A percentile compares a stretch with the other conserved stretches of the same genome.
phyloP scores from a whole-genome alignment of 2,888 invertebrate genomes.

The Tridacna gigas region DNA sequence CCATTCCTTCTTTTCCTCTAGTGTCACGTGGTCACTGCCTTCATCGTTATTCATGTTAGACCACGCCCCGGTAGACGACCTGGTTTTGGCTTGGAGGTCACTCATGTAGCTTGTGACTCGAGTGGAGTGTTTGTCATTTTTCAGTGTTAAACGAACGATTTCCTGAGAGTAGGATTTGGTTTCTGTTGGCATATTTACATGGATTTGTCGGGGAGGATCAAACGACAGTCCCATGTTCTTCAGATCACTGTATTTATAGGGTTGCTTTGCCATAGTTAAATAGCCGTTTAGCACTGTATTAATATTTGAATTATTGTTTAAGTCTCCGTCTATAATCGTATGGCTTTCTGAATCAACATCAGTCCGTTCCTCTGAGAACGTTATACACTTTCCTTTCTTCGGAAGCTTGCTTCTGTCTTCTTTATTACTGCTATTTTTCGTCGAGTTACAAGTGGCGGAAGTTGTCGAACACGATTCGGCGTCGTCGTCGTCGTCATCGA shows the following conservation, averaged over 20 bases:
- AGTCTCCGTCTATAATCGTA: conserved; percentile 2
- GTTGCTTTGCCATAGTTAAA: conserved; percentile 11
- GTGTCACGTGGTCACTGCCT: neutral
- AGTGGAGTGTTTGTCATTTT: conserved; percentile 73
- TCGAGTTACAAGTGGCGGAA: conserved; percentile 63
- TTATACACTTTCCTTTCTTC: conserved; percentile 54
- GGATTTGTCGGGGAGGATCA: conserved; percentile 50
- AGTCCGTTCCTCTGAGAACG: conserved; percentile 40
- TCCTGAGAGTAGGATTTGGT: conserved; percentile 61
- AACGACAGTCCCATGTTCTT: neutral
- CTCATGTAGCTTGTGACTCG: conserved; percentile 76
- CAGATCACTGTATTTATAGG: conserved; percentile 15
- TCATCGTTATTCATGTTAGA: neutral
- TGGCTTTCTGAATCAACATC: conserved; percentile 27
- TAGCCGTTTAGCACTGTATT: conserved; percentile 4
- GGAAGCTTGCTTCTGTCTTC: conserved; percentile 44
- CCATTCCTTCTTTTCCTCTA: conserved; percentile 12
- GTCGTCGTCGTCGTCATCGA: conserved; percentile 35
- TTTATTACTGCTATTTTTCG: conserved; percentile 30
- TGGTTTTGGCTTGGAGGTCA: conserved; percentile 58
- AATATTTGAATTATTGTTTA: conserved; percentile 6
- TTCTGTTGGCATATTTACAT: conserved; percentile 64
- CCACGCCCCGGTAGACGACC: conserved; percentile 1
- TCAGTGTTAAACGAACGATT: conserved; percentile 70
- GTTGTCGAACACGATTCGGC: conserved; percentile 60